Base-by-base conservation (phyloP, 2,888 invertebrate genomes). In the Acronicta aceris region DNA sequence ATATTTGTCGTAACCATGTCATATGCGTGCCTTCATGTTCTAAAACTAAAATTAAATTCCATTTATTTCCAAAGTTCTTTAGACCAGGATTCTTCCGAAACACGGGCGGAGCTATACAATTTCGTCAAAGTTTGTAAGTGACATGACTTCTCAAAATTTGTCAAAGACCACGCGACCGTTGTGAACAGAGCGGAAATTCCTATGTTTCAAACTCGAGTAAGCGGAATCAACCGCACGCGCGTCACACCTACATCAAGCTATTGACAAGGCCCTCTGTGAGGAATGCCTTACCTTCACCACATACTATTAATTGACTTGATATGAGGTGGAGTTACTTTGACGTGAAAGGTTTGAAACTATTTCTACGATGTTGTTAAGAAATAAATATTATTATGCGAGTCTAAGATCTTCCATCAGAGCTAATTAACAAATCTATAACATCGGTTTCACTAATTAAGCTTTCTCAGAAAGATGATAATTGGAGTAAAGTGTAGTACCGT, bases 31-130 rank as follows among this genome's bases (percentile, higher is more conserved):
- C 62, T 75, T 60, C 51, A 46, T 60, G 65, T 59, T 65, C 65
- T 47, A 43, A 33, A 63, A 78, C 75, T 82, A 72, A 81, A 83
- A 83, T 82, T 73, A 81, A 84, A 84, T 83, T 84, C 78, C 60
- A 68, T 59, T 63, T 65, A 78, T 78, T 83, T 79, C 67, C 72
- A 68, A 75, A 74, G 60, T 66, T 70, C 58, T 53, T 52, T 74
- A 64, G 59, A 71, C 69, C 60, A 48, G 65, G 66, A 81, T 84
- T 81, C 83, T 82, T 79, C 71, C 21, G 62, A 71, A 79, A 78
- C 48, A 64, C 63, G 65, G 53, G 55, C 60, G 42, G 49, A 36
- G 55, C 54, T 72, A 66, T 53, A 65, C 59, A 71, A 74, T 74
- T 75, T 61, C 33, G 58, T 41, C 49, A 81, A 79, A 30, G 25